These are phyloP conservation scores for Psittacula derbiana DNA, from an alignment of 2,797 vertebrate genomes.

Conservation along the genomic window DNA sequence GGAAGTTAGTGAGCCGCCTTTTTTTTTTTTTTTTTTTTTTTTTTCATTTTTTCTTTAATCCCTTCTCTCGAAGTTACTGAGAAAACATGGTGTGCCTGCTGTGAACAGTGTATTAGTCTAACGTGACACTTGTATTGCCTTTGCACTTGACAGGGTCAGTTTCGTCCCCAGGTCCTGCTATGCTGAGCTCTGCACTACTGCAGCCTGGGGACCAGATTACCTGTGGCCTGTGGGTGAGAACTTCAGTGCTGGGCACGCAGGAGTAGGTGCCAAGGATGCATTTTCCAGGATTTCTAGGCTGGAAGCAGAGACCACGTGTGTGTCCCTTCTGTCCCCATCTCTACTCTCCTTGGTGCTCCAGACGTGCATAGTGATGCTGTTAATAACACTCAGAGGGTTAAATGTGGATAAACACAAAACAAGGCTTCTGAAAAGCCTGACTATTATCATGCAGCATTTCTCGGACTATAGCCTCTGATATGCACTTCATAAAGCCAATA, in stretches of 20 bases:
- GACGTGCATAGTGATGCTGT: slow-evolving; percentile 33
- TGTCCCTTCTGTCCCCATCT: neutral
- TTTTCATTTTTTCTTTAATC: neutral
- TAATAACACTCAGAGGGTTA: slow-evolving; percentile 76
- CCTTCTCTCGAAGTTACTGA: neutral
- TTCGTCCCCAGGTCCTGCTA: neutral
- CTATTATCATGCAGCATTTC: slow-evolving; percentile 78
- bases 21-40: neutral
- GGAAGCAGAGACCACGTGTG: neutral
- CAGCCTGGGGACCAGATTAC: neutral
- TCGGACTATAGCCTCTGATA: slow-evolving; percentile 82
- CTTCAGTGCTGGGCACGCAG: neutral
- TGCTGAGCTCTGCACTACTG: neutral
- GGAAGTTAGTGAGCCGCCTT: neutral
- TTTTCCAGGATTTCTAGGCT: slow-evolving; percentile 15
- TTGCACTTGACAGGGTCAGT: neutral
- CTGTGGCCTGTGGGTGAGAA: neutral
- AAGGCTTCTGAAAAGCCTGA: slow-evolving; percentile 75
- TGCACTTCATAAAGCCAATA: slow-evolving; percentile 91
- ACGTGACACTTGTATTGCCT: neutral
- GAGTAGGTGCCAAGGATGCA: neutral
- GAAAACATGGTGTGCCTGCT: neutral
- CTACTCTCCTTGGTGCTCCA: neutral
- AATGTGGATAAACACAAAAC: slow-evolving; percentile 79
- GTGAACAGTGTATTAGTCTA: neutral